A percentile compares a stretch with the other conserved stretches of the same genome.
Evolutionary conservation across 2,113 vertebrate genomes (phyloP).

Genomic region (Delphinus delphis): DNA sequence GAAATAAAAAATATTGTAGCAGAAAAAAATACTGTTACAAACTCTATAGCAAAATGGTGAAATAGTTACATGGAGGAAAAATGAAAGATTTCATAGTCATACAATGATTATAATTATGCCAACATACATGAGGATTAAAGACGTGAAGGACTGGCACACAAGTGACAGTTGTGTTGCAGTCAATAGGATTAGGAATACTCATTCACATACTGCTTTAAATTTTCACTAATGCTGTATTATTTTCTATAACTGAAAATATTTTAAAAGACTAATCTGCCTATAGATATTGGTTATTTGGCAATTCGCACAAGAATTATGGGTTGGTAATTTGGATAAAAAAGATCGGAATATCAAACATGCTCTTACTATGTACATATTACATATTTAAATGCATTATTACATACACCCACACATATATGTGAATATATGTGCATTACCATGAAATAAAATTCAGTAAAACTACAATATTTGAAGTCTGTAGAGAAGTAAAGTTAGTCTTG

Average conservation of each 20-base stretch:
- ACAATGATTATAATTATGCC: not conserved
- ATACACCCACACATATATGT: not conserved
- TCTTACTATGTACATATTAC: not conserved
- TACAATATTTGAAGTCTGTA: constrained; percentile 24
- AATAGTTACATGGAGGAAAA: not conserved
- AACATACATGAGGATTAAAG: not conserved
- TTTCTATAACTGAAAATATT: constrained; percentile 26
- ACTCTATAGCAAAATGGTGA: not conserved
- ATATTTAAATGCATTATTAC: not conserved
- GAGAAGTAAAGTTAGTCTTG: constrained; percentile 49
- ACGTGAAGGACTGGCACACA: not conserved
- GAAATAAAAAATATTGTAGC: not conserved
- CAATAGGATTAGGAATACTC: not conserved
- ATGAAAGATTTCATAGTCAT: not conserved
- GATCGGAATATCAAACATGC: not conserved
- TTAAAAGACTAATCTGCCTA: not conserved
- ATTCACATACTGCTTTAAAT: not conserved
- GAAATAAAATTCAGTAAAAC: not conserved
- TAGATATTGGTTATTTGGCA: not conserved
- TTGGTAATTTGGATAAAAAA: not conserved
- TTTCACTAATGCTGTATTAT: not conserved
- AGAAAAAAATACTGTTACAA: not conserved
- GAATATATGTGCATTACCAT: not conserved
- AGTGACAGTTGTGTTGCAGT: not conserved
- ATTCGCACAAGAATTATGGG: not conserved